Percentiles rank a stretch among this genome's conserved stretches.
Conservation (phyloP, 2,113 vertebrate genomes). For the Phaetusa simplex region DNA sequence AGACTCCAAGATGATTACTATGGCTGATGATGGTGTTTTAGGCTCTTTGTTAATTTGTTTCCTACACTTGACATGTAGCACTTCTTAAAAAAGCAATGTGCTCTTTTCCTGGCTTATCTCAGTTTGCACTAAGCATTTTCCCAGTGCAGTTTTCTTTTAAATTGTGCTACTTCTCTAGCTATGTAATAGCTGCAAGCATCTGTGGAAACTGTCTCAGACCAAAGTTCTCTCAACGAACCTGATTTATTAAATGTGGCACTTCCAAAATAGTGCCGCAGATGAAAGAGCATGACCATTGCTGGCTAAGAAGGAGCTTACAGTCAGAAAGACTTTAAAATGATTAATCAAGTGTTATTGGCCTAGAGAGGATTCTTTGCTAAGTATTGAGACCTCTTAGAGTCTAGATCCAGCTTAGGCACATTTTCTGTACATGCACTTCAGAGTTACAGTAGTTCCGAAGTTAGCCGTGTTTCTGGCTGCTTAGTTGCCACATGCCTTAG, state of each 20-base stretch:
- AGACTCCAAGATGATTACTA: neutral
- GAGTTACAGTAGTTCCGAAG: neutral
- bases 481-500: neutral
- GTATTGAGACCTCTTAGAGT: slow-evolving; percentile 16
- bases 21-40: neutral
- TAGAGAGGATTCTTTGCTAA: slow-evolving; percentile 51
- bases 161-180: neutral
- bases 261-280: slow-evolving; percentile 43
- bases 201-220: slow-evolving; percentile 35
- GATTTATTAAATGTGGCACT: slow-evolving; percentile 49
- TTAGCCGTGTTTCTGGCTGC: neutral
- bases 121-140: slow-evolving; percentile 24
- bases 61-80: neutral
- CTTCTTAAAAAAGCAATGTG: neutral
- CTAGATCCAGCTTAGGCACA: neutral
- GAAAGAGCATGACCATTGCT: slow-evolving; percentile 29
- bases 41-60: slow-evolving; percentile 21
- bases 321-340: slow-evolving; percentile 58
- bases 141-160: neutral
- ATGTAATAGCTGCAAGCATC: slow-evolving; percentile 1
- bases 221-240: slow-evolving; percentile 25
- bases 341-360: slow-evolving; percentile 57
- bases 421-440: neutral
- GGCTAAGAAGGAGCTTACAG: slow-evolving; percentile 55
- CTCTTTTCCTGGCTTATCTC: slow-evolving; percentile 15